phyloP scores from a whole-genome alignment of 2,797 vertebrate species.

The Anniella stebbinsi region DNA sequence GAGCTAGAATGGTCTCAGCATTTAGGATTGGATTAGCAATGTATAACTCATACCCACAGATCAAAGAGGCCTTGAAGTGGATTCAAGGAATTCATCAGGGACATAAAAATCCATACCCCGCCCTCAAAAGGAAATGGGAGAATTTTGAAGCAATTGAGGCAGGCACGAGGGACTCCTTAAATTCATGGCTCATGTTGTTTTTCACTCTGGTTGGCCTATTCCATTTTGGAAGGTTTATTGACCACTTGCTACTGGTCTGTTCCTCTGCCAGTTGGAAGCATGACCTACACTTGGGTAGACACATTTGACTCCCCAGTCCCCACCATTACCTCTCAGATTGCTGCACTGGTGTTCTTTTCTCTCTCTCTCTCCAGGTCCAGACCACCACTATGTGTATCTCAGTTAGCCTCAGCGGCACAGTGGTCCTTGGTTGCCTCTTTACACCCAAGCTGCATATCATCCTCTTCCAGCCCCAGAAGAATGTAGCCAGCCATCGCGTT shows the following conservation, averaged over 20 bases:
- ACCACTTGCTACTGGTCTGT: neutral
- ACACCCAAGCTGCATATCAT: slow-evolving; percentile 98
- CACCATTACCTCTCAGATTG: neutral
- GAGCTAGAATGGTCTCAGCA: neutral
- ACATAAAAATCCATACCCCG: neutral
- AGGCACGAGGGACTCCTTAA: neutral
- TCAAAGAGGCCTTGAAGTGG: neutral
- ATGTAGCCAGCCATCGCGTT: slow-evolving; percentile 90
- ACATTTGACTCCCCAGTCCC: neutral
- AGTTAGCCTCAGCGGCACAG: slow-evolving; percentile 95
- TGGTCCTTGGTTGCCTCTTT: slow-evolving; percentile 98
- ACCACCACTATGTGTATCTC: slow-evolving; percentile 99
- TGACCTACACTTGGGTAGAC: neutral
- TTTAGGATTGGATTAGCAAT: neutral
- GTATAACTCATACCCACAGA: neutral
- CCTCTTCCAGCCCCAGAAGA: slow-evolving; percentile 98
- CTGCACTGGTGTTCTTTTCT: slow-evolving; percentile 31
- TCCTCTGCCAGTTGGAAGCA: neutral
- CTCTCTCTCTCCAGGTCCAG: slow-evolving; percentile 86
- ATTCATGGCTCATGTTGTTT: neutral
- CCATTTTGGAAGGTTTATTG: neutral
- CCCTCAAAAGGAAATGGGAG: neutral
- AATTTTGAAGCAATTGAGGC: neutral
- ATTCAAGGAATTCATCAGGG: neutral
- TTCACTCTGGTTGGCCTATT: neutral